Conservation (phyloP, 2,888 invertebrate species). For the Amiota mariae region DNA sequence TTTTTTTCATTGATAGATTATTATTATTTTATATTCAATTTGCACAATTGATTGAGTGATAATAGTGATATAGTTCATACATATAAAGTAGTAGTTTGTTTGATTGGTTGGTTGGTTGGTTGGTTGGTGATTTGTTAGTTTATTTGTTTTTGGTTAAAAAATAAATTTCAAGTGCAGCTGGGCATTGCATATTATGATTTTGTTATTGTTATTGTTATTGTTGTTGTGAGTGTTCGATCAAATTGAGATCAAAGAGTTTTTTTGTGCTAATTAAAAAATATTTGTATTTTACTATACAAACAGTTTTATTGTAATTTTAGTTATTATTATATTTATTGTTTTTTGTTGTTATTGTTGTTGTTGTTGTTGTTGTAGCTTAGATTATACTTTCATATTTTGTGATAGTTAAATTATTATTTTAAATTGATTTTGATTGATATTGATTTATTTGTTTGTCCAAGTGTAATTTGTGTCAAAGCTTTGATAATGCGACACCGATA, state of each 20-base stretch:
- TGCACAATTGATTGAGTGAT: conserved; percentile 37
- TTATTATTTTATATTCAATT: not conserved
- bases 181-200: conserved; percentile 24
- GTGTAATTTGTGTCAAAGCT: conserved; percentile 73
- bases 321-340: not conserved
- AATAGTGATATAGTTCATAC: no score
- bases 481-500: conserved; percentile 73
- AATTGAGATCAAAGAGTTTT: no score
- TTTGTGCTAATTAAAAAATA: conserved; percentile 6
- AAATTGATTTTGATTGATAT: conserved; percentile 40
- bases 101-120: no score
- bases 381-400: no score
- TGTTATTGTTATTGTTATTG: conserved; percentile 36
- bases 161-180: conserved; percentile 32
- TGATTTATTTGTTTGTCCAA: conserved; percentile 69
- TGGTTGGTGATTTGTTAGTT: conserved; percentile 24
- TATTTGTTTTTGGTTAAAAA: conserved; percentile 4
- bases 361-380: no score
- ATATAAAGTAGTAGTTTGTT: no score
- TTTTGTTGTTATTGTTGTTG: no score
- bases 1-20: not conserved
- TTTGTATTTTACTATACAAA: not conserved
- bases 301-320: not conserved
- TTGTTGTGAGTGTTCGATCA: conserved; percentile 29
- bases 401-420: not conserved